Evolutionary conservation across 1,140 invertebrate species (phyloP), one percentile per base, ranked within the genome.

Genomic region (Bombus polaris): DNA sequence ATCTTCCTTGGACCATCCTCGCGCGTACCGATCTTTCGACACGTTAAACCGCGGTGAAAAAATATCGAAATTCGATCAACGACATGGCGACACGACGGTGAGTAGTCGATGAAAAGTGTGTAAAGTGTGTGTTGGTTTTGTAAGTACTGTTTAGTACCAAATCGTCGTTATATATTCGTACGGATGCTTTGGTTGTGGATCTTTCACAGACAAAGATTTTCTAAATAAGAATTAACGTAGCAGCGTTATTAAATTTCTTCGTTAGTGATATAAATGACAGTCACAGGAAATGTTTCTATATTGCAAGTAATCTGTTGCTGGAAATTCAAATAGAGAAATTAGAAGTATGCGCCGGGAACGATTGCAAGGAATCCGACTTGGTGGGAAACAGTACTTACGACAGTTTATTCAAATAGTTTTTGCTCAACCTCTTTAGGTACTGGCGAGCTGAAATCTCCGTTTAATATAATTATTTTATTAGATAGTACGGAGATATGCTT

Each of bases 1-100:
- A 53, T 88, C 88, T 80, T 53, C 81, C 15, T 68, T 62, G 47
- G 75, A 83, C 72, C 62, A 39, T 28, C 39, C 70, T 47, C 18
- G 35, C 28, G 32, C 70, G 59, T 44, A 10, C 28, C 71, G 70
- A 74, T 80, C 13, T 62, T 62, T 62, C 12, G 28, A n/a, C 28
- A 9, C 65, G 18, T 8, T n/a, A 18, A 32, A 13, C 18, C 22
- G 13, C n/a, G 25, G 10, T 13, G 37, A 13, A 6, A 71, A 28
- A 12, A 13, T 22, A 37, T 22, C 18, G 35, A 10, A 35, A 22
- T 9, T 37, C 15, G 68, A 10, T 25, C 15, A 22, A 70, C 28
- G 12, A 65, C 37, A 22, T 12, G 9, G 9, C 32, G 35, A 68
- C 66, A 37, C 22, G 8, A 12, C 35, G 25, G 35, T 25, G 68